A percentile compares a stretch with the other conserved stretches of the same genome.
Conservation (phyloP, 1,140 invertebrate species). For the Dendroctonus ponderosae region DNA sequence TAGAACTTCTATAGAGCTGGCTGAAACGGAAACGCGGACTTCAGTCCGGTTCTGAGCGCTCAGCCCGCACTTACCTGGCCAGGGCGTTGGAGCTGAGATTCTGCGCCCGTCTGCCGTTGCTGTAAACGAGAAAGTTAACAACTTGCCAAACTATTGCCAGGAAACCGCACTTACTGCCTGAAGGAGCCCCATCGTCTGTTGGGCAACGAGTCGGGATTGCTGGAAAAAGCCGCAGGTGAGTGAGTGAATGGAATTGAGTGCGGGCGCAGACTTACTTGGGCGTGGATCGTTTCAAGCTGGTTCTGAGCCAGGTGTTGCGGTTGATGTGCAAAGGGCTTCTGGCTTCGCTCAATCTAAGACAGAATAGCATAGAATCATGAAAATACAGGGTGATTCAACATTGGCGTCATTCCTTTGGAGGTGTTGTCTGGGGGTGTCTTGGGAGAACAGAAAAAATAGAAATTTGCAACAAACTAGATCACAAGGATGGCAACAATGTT, state of each 20-base stretch:
- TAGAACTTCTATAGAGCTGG: slow-evolving; percentile 85
- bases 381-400: too few species aligned
- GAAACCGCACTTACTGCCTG: slow-evolving; percentile 65
- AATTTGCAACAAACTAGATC: too few species aligned
- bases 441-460: too few species aligned
- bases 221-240: slow-evolving; percentile 44
- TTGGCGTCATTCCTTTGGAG: too few species aligned
- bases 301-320: slow-evolving; percentile 73
- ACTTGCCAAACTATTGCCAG: not conserved
- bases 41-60: not conserved
- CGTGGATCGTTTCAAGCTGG: slow-evolving; percentile 70
- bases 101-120: slow-evolving; percentile 65
- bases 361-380: too few species aligned
- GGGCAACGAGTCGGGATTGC: slow-evolving; percentile 67
- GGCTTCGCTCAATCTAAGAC: slow-evolving; percentile 32
- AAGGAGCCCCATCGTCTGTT: slow-evolving; percentile 75
- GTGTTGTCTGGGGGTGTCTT: too few species aligned
- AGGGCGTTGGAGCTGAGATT: slow-evolving; percentile 77
- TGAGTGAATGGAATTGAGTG: slow-evolving; percentile 5
- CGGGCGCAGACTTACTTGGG: slow-evolving; percentile 59
- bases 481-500: too few species aligned
- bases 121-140: slow-evolving; percentile 54
- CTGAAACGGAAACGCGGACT: slow-evolving; percentile 56
- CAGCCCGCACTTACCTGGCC: slow-evolving; percentile 68
- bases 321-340: slow-evolving; percentile 53